Evolutionary conservation across 2,888 invertebrate species (phyloP).

Genomic region (Lasioglossum vierecki): DNA sequence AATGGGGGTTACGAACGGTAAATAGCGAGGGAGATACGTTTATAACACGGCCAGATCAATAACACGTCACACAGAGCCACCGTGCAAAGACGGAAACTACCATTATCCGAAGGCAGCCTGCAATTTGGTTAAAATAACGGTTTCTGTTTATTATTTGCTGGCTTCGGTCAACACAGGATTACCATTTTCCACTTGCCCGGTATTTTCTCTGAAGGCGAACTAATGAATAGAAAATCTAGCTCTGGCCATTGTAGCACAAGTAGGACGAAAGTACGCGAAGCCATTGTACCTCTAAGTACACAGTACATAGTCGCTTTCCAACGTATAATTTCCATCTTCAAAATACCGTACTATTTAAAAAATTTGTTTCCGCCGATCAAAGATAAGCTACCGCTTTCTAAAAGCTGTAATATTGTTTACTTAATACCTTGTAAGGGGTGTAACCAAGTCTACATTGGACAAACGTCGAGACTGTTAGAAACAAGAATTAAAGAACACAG

Average conservation of each 20-base stretch:
- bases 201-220: not conserved
- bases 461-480: too few relatives aligned
- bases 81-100: conserved; percentile 45
- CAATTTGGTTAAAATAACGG: conserved; percentile 65
- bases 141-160: conserved; percentile 33
- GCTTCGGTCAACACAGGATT: conserved; percentile 29
- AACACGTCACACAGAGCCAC: conserved; percentile 44
- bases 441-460: too few relatives aligned
- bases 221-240: not conserved
- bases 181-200: conserved; percentile 5
- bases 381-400: too few relatives aligned
- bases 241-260: not conserved
- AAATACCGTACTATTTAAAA: too few relatives aligned
- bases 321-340: too few relatives aligned
- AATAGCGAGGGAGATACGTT: conserved; percentile 46
- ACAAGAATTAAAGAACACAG: too few relatives aligned
- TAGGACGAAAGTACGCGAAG: not conserved
- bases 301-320: not conserved
- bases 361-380: too few relatives aligned
- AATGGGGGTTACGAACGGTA: conserved; percentile 13
- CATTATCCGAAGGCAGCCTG: conserved; percentile 46
- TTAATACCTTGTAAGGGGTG: too few relatives aligned
- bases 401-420: too few relatives aligned
- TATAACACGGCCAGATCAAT: conserved; percentile 51
- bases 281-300: not conserved